A percentile compares a stretch with the other conserved stretches of the same genome.
phyloP scores from a whole-genome alignment of 2,113 vertebrate species.

The Osmerus eperlanus region DNA sequence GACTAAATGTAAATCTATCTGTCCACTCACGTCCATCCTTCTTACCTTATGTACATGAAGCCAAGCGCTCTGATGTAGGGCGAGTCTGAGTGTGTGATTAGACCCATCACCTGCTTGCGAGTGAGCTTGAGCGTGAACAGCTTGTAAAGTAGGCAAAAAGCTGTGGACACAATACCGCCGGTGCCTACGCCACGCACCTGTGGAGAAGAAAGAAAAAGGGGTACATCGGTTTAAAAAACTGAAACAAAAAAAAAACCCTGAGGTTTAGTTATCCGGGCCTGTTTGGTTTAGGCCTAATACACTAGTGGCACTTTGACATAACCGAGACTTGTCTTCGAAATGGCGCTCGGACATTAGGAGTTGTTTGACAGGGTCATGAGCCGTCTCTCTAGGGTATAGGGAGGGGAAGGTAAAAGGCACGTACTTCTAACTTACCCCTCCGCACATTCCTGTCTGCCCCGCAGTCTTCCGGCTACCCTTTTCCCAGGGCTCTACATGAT shows the following conservation, averaged over 20 bases:
- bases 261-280: not conserved
- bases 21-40: not conserved
- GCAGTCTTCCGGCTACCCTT: conserved; percentile 98
- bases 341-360: no score
- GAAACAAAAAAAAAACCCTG: not conserved
- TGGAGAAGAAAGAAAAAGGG: conserved; percentile 24
- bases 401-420: conserved; percentile 81
- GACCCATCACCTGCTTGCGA: conserved; percentile 98
- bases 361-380: no score
- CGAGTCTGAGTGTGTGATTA: conserved; percentile 97
- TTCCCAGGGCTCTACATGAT: conserved; percentile 95
- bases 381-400: not conserved
- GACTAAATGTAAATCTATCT: no score
- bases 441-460: conserved; percentile 99
- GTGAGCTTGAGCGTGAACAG: conserved; percentile 97
- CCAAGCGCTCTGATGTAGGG: conserved; percentile 98
- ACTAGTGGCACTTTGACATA: no score
- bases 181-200: conserved; percentile 98
- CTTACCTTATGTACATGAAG: conserved; percentile 99
- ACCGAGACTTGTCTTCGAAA: no score
- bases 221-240: not conserved
- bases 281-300: not conserved
- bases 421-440: conserved; percentile 99
- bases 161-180: conserved; percentile 97
- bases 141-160: conserved; percentile 97